Base-by-base conservation (phyloP, 2,797 vertebrate species). In the Channa striata region DNA sequence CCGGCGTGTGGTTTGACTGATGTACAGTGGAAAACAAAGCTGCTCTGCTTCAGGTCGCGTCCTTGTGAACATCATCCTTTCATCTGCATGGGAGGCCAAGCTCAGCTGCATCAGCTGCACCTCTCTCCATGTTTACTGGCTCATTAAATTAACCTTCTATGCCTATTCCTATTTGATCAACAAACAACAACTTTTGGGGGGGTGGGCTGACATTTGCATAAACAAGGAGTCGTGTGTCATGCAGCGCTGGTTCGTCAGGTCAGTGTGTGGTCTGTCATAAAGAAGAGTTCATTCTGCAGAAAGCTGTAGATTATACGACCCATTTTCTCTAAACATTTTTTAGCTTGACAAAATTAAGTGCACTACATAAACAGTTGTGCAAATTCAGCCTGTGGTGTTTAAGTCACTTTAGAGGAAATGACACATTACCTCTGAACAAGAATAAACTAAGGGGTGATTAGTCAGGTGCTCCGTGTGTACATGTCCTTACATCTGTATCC, bases 371-470 rank as follows among this genome's bases (percentile, higher is more conserved):
- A 91, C 82, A 64, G 44, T 68, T 81, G 61, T 62, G 56, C 53
- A 78, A 61, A 80, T 74, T 60, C 50, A 58, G 65, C 68, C 81
- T 33, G 73, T 17, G 42, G 68, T 87, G 87, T 87, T 87, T 84
- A 80, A 76, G 49, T 84, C 73, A 67, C 51, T 62, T 70, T 58
- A n/a, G 37, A 76, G 75, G 70, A 85, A 88, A 82, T 64, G 75
- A 71, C 60, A 82, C 72, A 77, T 85, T 56, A 71, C 66, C 68
- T 73, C 83, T 43, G 13, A 70, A 65, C 42, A 23, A 57, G 73
- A 80, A 77, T 86, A 90, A 89, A 90, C 85, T 54, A 66, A 77
- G 72, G 8, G 7, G 43, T 81, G 89, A 89, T 87, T 88, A 77
- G 75, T 85, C 87, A 83, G 86, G 78, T 82, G 85, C 68, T 82